Base-by-base conservation (phyloP, 2,888 invertebrate species). In the Mythimna loreyi region DNA sequence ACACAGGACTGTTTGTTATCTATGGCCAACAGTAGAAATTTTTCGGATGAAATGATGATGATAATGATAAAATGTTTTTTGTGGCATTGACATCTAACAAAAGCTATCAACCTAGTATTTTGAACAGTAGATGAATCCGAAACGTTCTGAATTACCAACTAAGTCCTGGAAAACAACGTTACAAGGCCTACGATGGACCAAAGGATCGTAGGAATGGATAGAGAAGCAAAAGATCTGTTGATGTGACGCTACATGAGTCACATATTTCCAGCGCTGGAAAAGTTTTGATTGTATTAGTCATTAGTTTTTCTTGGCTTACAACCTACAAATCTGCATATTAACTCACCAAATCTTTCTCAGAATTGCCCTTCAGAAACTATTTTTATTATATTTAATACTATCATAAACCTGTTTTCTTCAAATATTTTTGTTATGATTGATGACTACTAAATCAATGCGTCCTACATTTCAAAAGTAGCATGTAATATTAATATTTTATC, bases 401-500 rank as follows among this genome's bases (percentile, higher is more conserved):
- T 50, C 55, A 30, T 72, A 72, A 74, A 74, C 59, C 59, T 67
- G 43, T 56, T 11, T 47, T 58, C 53, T 19, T 30, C 19, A 28
- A 25, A 72, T 33, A 55, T 67, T 72, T 67, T 52, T 33, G 21
- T 19, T 11, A 56, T 77, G 67, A 72, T 76, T 63, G 67, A 73
- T 64, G 60, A 23, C 60, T 47, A 45, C 52, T 62, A 61, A 66
- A 65, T 66, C 66, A 72, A 50, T 50, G 56, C 40, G 62, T 50
- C 36, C 67, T 52, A 78, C 33, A 67, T 78, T 72, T 58, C 43
- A 49, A 53, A 40, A 70, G 47, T 56, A 62, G 52, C 50, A n/a
- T 50, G 64, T 78, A 56, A 69, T 70, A 79, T 78, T 63, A 64
- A 57, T 69, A 70, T 53, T 53, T 33, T 66, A 66, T 71, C 73